These are phyloP conservation scores for Grallaria varia DNA, from an alignment of 2,113 vertebrate species.

Conservation along the genomic window DNA sequence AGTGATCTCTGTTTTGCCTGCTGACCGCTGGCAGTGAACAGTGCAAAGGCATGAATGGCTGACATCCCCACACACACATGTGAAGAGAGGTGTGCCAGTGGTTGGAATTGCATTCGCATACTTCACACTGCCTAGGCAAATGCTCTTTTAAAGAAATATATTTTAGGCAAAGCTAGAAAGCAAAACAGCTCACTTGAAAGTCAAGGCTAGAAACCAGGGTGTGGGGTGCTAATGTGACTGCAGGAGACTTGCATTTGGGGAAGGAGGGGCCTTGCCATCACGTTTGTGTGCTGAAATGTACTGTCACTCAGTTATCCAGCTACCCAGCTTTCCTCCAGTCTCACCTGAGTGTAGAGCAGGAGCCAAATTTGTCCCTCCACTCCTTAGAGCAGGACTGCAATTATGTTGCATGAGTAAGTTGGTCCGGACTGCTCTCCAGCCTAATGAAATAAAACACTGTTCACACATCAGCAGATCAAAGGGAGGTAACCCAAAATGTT, in stretches of 20 bases:
- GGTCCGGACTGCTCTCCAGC: not conserved
- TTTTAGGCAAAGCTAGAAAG: not conserved
- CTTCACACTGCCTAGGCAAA: not conserved
- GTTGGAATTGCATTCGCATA: not conserved
- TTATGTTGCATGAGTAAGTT: not conserved
- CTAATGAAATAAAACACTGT: not conserved
- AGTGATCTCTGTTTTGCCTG: accelerated
- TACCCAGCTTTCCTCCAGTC: not conserved
- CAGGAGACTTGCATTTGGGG: not conserved
- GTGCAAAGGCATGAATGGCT: accelerated
- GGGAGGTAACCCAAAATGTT: not conserved
- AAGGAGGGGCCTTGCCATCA: not conserved
- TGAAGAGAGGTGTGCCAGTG: not conserved
- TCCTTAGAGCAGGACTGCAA: accelerated
- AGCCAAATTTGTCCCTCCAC: not conserved
- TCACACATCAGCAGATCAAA: not conserved
- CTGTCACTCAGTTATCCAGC: too few species aligned
- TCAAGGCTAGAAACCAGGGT: not conserved
- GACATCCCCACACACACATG: accelerated
- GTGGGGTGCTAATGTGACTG: accelerated
- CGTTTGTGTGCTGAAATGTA: not conserved
- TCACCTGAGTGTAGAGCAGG: not conserved
- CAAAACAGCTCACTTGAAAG: not conserved
- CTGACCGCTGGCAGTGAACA: not conserved
- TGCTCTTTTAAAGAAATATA: accelerated